phyloP scores from a whole-genome alignment of 2,888 invertebrate species.

The Fragum sueziense region DNA sequence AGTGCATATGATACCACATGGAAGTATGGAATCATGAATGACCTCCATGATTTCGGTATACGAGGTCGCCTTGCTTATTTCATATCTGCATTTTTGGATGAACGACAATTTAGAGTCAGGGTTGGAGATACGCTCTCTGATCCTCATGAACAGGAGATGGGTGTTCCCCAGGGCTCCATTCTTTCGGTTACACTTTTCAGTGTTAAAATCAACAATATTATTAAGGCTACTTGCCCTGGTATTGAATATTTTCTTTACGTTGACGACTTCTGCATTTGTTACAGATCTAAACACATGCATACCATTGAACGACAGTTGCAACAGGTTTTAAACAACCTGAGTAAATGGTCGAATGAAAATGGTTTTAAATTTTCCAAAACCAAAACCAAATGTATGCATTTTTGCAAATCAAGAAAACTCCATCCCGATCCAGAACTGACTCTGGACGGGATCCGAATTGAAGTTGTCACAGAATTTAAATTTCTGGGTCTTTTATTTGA shows the following conservation, averaged over 20 bases:
- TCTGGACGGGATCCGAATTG: slow-evolving; percentile 24
- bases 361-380: slow-evolving; percentile 48
- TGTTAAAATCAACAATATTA: slow-evolving; percentile 31
- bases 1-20: slow-evolving; percentile 40
- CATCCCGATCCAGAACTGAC: slow-evolving; percentile 35
- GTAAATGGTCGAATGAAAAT: slow-evolving; percentile 34
- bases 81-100: slow-evolving; percentile 23
- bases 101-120: slow-evolving; percentile 27
- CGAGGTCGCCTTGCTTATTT: slow-evolving; percentile 24
- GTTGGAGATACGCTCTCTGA: slow-evolving; percentile 25
- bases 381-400: slow-evolving; percentile 50
- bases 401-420: slow-evolving; percentile 28
- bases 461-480: slow-evolving; percentile 38
- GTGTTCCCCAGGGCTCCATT: slow-evolving; percentile 30
- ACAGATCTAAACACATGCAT: slow-evolving; percentile 25
- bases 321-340: slow-evolving; percentile 22
- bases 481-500: slow-evolving; percentile 56
- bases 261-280: slow-evolving; percentile 28
- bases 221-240: slow-evolving; percentile 7
- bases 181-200: slow-evolving; percentile 20
- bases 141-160: slow-evolving; percentile 24
- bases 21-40: slow-evolving; percentile 47
- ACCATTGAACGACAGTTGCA: slow-evolving; percentile 38
- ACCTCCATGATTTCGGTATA: slow-evolving; percentile 31
- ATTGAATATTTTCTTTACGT: slow-evolving; percentile 30